Evolutionary conservation across 2,113 vertebrate genomes (phyloP).

Genomic region (Ia io): DNA sequence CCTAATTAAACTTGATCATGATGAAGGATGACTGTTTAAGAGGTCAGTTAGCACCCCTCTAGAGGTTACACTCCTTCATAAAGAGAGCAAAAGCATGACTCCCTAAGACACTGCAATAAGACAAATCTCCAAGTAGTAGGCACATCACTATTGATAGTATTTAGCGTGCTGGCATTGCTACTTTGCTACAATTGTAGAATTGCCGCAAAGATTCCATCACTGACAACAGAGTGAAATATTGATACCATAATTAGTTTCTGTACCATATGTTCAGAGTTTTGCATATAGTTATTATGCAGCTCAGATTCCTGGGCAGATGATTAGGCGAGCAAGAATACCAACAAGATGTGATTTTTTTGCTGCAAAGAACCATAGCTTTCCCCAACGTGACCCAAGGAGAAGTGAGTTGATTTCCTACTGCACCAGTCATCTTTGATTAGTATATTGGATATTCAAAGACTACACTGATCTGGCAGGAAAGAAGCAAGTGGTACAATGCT

Average conservation of each 20-base stretch:
- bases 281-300: constrained; percentile 54
- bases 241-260: constrained; percentile 66
- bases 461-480: not conserved
- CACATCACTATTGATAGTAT: not conserved
- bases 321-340: not conserved
- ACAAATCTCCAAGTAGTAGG: too few species aligned
- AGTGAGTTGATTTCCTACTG: not conserved
- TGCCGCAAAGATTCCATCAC: constrained; percentile 22
- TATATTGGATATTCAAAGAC: not conserved
- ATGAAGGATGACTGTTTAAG: constrained; percentile 40
- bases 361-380: not conserved
- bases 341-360: not conserved
- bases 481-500: not conserved
- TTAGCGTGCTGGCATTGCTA: not conserved
- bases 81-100: not conserved
- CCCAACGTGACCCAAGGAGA: not conserved
- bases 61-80: not conserved
- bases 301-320: constrained; percentile 42
- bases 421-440: not conserved
- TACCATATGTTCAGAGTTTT: constrained; percentile 67
- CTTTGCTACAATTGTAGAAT: not conserved
- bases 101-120: not conserved
- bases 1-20: constrained; percentile 49
- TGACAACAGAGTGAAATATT: constrained; percentile 72
- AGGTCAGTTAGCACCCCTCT: constrained; percentile 34